Evolutionary conservation across 2,888 invertebrate genomes (phyloP), one percentile per base, ranked within the genome.

Genomic region (Diploptera punctata): DNA sequence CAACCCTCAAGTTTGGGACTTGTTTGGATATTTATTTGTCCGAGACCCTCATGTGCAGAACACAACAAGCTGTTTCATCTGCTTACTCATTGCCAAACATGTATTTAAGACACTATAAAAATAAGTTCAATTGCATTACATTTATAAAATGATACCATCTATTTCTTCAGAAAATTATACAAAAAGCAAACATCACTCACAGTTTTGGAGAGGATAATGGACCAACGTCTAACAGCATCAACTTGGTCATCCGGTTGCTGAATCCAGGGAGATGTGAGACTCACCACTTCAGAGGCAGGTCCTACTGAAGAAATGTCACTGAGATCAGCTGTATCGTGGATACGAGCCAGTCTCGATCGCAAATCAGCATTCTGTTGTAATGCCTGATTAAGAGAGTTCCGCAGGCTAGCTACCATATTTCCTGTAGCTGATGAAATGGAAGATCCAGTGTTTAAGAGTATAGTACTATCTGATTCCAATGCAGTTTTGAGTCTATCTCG

Each of bases 281-380:
- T 83, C 80, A 85, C 85, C 75, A 83, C 83, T 76, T 89, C 89
- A 0, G 88, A 85, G 74, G 87, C 84, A 54, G 83, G 84, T 52
- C 87, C 88, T 68, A 87, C 80, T n/a, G 87, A 84, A 0, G 87
- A 86, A 43, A 90, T 81, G 80, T 89, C 89, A 0, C 87, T 85
- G 71, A 89, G 81, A 81, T 90, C 90, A 4, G 89, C 88, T 1
- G 87, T 85, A 81, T 89, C 88, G 82, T 90, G 88, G 76, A 90
- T 88, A 78, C 87, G 85, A 71, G 87, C 84, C 77, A 91, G 83
- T 52, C 90, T 84, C 79, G 84, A 83, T 78, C 89, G 87, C 77
- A 93, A 84, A 79, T 93, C 92, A 74, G 88, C 87, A 83, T 93
- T 93, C 83, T 93, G 93, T 75, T 92, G 91, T 73, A 92, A 80